Conservation (phyloP, 1,140 invertebrate genomes). For the Metopolophium dirhodum region DNA sequence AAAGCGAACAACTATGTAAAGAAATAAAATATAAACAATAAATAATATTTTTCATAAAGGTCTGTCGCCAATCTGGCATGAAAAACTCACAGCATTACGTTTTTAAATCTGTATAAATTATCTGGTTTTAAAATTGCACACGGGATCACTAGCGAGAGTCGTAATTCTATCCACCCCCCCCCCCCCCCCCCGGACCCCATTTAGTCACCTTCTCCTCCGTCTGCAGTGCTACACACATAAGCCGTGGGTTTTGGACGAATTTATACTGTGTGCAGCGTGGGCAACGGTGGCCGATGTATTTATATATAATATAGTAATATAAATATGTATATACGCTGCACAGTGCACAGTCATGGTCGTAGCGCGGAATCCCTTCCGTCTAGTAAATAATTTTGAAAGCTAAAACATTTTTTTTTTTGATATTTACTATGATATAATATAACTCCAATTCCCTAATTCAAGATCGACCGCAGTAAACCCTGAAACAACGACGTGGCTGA, state of each 20-base stretch:
- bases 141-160: neutral
- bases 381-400: neutral
- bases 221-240: neutral
- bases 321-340: too few species aligned
- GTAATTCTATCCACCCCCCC: neutral
- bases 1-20: neutral
- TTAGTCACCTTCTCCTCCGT: neutral
- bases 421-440: neutral
- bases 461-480: neutral
- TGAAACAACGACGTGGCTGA: neutral
- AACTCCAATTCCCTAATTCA: neutral
- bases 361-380: neutral
- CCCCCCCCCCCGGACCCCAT: neutral
- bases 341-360: too few species aligned
- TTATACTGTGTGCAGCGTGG: neutral
- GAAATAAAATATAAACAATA: neutral
- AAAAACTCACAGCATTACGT: neutral
- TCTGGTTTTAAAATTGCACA: neutral
- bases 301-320: too few species aligned
- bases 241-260: neutral
- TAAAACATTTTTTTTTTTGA: neutral
- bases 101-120: constrained; percentile 8
- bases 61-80: neutral
- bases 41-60: neutral
- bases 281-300: too few species aligned